Percentiles rank a stretch among this genome's conserved stretches.
Conservation (phyloP, 2,113 vertebrate genomes). For the Peucedramus taeniatus region DNA sequence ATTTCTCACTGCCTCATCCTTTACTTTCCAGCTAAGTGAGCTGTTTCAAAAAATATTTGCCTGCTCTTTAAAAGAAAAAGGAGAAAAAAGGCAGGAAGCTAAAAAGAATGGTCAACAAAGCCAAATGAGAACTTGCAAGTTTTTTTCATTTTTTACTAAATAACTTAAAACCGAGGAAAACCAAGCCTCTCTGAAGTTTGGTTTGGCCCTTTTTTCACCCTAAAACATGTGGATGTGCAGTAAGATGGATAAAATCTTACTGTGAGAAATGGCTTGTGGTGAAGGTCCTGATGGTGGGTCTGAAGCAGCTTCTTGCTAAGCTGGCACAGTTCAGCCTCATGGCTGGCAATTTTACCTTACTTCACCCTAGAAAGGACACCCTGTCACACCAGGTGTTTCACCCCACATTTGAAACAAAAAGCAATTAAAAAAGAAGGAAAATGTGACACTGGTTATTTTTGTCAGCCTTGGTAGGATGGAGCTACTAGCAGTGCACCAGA, state of each 20-base stretch:
- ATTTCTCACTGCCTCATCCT: background rate
- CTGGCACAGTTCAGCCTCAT: background rate
- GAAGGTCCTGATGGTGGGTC: fast-evolving
- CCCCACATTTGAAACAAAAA: background rate
- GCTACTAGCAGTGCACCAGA: background rate
- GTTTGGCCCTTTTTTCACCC: background rate
- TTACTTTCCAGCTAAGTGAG: background rate
- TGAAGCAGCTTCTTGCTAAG: background rate
- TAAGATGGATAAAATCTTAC: background rate
- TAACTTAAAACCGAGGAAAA: background rate
- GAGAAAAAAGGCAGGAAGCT: background rate
- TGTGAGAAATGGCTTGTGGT: fast-evolving
- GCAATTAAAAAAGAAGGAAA: background rate
- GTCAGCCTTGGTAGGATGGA: background rate
- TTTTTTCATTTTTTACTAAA: background rate
- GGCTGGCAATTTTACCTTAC: background rate
- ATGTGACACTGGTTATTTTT: background rate
- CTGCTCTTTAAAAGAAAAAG: background rate
- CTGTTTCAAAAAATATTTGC: background rate
- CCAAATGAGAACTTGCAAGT: background rate
- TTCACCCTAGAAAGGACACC: background rate
- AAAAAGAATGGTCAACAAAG: background rate
- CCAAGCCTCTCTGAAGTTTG: background rate
- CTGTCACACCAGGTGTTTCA: background rate
- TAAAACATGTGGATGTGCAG: background rate